Evolutionary conservation across 2,797 vertebrate species (phyloP).

Genomic region (Corythornis leucogaster): DNA sequence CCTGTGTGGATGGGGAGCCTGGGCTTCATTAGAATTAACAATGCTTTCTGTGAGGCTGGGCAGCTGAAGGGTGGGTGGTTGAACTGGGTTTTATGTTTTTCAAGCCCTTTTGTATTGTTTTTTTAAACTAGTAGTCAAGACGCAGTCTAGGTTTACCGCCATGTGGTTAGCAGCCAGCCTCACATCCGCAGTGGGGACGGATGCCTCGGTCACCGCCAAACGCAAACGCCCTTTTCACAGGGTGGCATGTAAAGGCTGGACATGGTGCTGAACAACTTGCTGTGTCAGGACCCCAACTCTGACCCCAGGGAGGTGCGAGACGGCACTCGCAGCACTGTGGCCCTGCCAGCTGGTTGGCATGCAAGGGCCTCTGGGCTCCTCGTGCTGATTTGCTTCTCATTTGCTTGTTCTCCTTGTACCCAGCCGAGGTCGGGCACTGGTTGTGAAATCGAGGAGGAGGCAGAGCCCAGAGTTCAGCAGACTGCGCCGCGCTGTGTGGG

Average conservation of each 20-base stretch:
- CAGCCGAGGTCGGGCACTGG: neutral
- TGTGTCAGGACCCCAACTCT: neutral
- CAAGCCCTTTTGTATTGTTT: neutral
- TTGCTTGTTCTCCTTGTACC: neutral
- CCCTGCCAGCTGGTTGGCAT: neutral
- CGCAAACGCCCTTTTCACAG: accelerated
- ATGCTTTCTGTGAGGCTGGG: neutral
- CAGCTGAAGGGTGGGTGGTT: neutral
- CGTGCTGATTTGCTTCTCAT: neutral
- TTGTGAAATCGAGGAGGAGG: neutral
- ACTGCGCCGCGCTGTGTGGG: neutral
- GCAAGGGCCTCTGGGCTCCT: neutral
- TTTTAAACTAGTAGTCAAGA: neutral
- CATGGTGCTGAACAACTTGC: neutral
- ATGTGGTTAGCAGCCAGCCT: neutral
- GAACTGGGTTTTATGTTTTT: neutral
- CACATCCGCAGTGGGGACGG: neutral
- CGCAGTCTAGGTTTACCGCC: neutral
- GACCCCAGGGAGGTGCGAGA: neutral
- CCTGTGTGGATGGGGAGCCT: neutral
- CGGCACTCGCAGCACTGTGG: neutral
- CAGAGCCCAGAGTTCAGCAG: neutral
- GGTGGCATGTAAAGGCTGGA: neutral
- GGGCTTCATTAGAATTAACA: neutral
- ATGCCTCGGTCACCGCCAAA: neutral